phyloP scores from a whole-genome alignment of 1,140 invertebrate genomes.

The Ephestia elutella region DNA sequence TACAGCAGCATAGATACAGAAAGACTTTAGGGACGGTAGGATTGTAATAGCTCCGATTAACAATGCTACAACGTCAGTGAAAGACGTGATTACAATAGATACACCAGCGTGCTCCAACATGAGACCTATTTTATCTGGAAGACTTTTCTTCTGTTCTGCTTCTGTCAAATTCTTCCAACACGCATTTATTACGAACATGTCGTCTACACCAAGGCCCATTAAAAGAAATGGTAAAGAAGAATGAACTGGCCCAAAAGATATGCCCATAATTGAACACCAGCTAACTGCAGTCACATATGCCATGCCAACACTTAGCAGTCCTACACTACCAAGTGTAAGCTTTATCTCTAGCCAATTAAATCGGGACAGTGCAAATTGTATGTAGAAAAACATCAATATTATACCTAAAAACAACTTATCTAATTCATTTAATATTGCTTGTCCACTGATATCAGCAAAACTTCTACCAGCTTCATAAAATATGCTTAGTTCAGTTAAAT shows the following conservation, averaged over 20 bases:
- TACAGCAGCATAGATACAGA: conserved; percentile 83
- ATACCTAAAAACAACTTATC: conserved; percentile 81
- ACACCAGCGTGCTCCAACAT: conserved; percentile 87
- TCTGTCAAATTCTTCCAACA: conserved; percentile 78
- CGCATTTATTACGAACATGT: conserved; percentile 88
- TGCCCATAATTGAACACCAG: conserved; percentile 81
- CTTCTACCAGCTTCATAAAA: conserved; percentile 81
- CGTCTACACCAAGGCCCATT: conserved; percentile 86
- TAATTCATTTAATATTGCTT: conserved; percentile 82
- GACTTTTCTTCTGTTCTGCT: conserved; percentile 68
- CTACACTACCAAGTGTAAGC: conserved; percentile 78
- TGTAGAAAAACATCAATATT: conserved; percentile 82
- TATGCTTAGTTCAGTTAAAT: conserved; percentile 58
- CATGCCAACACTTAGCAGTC: conserved; percentile 83
- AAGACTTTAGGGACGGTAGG: conserved; percentile 82
- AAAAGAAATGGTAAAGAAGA: conserved; percentile 87
- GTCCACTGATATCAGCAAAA: conserved; percentile 82
- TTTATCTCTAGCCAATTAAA: conserved; percentile 84
- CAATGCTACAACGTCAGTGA: conserved; percentile 88
- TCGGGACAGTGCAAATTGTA: conserved; percentile 82
- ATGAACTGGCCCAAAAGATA: conserved; percentile 88
- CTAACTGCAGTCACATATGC: conserved; percentile 84
- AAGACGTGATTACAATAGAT: conserved; percentile 87
- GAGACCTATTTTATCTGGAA: conserved; percentile 78
- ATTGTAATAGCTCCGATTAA: conserved; percentile 83